Evolutionary conservation across 2,888 invertebrate genomes (phyloP).

Genomic region (Eilema caniola): DNA sequence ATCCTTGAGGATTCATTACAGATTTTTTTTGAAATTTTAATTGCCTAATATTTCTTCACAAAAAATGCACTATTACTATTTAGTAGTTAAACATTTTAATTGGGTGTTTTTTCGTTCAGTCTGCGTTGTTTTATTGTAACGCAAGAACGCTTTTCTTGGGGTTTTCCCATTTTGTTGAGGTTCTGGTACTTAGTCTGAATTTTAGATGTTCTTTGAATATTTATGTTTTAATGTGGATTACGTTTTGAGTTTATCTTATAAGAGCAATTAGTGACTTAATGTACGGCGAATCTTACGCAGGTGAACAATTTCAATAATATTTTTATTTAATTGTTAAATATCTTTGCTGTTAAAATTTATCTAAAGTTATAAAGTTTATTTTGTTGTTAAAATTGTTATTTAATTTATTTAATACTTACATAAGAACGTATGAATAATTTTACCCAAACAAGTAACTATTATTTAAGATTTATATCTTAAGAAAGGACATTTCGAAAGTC

Average conservation of each 20-base stretch:
- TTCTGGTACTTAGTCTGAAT: neutral
- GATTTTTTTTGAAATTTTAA: neutral
- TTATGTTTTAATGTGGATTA: neutral
- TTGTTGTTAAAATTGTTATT: neutral
- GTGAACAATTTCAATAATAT: too few species aligned
- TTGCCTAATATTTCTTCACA: neutral
- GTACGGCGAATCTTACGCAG: neutral
- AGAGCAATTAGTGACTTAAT: neutral
- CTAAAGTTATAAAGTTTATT: too few species aligned
- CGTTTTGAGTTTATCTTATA: neutral
- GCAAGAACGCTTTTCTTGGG: neutral
- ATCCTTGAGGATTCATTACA: constrained; percentile 9
- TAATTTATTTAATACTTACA: neutral
- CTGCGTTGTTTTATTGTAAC: neutral
- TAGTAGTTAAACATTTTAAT: neutral
- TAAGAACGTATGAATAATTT: neutral
- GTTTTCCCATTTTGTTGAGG: neutral
- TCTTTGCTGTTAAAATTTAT: too few species aligned
- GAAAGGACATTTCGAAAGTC: neutral
- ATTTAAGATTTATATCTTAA: neutral
- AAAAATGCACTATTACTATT: neutral
- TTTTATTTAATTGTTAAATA: too few species aligned
- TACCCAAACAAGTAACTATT: neutral
- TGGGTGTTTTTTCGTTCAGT: neutral
- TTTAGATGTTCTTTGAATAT: neutral